Conservation (phyloP, 2,888 invertebrate genomes). For the Sarcophaga carnaria region DNA sequence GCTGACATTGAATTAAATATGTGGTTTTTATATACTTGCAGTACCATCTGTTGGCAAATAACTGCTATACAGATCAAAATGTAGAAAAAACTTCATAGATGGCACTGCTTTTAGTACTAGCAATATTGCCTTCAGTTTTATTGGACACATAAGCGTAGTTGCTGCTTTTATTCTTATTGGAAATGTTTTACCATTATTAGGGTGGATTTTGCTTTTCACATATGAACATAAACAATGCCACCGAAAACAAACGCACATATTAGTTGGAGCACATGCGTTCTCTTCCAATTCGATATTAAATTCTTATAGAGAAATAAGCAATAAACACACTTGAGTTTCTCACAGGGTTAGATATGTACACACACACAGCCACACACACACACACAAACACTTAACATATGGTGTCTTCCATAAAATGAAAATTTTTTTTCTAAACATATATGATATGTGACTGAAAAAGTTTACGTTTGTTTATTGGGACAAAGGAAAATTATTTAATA, state of each 20-base stretch:
- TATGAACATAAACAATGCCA: conserved; percentile 15
- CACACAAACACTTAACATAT: conserved; percentile 34
- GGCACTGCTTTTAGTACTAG: conserved; percentile 18
- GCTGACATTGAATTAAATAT: not conserved
- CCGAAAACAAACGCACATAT: conserved; percentile 67
- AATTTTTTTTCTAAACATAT: not conserved
- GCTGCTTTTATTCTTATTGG: conserved; percentile 50
- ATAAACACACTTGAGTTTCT: conserved; percentile 53
- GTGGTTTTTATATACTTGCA: not conserved
- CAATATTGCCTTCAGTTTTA: conserved; percentile 35
- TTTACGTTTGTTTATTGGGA: too few species aligned
- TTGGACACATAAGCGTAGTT: conserved; percentile 53
- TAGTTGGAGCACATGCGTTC: conserved; percentile 72
- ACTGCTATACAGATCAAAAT: not conserved
- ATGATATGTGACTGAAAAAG: not conserved
- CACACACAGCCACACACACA: conserved; percentile 49
- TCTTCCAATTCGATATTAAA: conserved; percentile 52
- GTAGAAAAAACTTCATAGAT: conserved; percentile 28
- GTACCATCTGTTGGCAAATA: conserved; percentile 48
- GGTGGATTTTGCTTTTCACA: conserved; percentile 56
- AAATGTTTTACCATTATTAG: conserved; percentile 47
- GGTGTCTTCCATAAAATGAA: not conserved
- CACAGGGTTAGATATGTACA: conserved; percentile 27
- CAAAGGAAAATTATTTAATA: too few species aligned
- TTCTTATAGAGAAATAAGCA: conserved; percentile 63